Percentiles rank a stretch among this genome's conserved stretches.
Evolutionary conservation across 2,797 vertebrate genomes (phyloP).

Genomic region (Iguana delicatissima): DNA sequence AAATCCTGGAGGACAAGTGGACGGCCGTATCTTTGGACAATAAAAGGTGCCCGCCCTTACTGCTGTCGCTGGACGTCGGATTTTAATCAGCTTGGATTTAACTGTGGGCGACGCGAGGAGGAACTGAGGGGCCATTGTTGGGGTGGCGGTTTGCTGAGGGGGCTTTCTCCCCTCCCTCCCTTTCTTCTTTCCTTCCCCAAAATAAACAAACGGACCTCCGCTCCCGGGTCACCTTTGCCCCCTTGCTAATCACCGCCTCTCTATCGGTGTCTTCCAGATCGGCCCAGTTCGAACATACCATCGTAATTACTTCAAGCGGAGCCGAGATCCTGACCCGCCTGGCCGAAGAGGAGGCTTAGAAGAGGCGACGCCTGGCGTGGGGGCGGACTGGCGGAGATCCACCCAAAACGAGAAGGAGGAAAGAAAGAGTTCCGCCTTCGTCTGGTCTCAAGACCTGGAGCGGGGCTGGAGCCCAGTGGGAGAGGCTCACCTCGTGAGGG

Average conservation of each 20-base stretch:
- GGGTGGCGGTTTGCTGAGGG: background rate
- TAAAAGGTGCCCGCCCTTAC: slow-evolving; percentile 85
- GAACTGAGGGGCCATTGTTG: background rate
- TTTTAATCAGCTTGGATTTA: background rate
- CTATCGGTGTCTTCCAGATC: slow-evolving; percentile 80
- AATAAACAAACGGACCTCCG: background rate
- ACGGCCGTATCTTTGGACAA: slow-evolving; percentile 91
- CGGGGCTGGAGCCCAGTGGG: background rate
- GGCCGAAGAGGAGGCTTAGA: slow-evolving; percentile 72
- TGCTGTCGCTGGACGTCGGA: slow-evolving; percentile 14
- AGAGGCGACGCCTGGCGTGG: background rate
- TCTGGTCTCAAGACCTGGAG: background rate
- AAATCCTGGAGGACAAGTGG: slow-evolving; percentile 93
- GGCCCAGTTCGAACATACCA: slow-evolving; percentile 92
- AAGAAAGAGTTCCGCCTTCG: too few species aligned
- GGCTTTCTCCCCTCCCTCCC: background rate
- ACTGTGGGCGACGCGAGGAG: rapidly evolving
- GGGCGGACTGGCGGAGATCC: too few species aligned
- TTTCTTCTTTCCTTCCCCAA: background rate
- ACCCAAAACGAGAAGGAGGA: background rate
- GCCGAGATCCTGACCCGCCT: slow-evolving; percentile 87
- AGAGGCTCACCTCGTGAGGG: background rate
- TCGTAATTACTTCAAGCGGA: slow-evolving; percentile 90
- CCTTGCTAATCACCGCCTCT: slow-evolving; percentile 37
- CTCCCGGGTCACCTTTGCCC: background rate